Evolutionary conservation across 2,113 vertebrate species (phyloP).

Genomic region (Leptodactylus fuscus): DNA sequence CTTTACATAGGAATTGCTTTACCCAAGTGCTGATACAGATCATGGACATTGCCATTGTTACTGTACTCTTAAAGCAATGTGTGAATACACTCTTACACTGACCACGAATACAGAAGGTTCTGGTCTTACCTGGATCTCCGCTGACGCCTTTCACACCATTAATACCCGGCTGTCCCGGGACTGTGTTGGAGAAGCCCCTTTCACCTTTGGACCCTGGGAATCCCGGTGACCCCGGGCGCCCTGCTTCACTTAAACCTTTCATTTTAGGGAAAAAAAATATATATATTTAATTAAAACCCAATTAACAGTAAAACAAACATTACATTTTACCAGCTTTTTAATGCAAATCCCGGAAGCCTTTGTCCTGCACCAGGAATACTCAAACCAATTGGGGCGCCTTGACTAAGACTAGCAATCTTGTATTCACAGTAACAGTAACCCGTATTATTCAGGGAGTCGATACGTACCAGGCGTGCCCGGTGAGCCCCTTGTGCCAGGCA

Average conservation of each 20-base stretch:
- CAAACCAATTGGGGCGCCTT: neutral
- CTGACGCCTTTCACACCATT: conserved; percentile 8
- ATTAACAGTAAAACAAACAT: too few relatives aligned
- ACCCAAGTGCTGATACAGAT: too few relatives aligned
- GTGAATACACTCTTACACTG: neutral
- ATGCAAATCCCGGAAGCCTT: neutral
- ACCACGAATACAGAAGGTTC: neutral
- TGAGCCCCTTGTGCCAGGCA: conserved; percentile 87
- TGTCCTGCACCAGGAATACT: neutral
- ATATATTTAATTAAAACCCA: neutral
- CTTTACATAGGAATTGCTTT: too few relatives aligned
- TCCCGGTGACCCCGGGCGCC: conserved; percentile 79
- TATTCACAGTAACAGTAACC: too few relatives aligned
- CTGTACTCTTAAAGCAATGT: too few relatives aligned
- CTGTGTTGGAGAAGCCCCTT: conserved; percentile 76
- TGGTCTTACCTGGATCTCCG: conserved; percentile 40
- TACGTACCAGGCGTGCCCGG: conserved; percentile 85
- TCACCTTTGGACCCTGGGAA: conserved; percentile 85
- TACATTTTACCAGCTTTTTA: neutral
- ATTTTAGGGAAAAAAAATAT: neutral
- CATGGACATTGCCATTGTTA: too few relatives aligned
- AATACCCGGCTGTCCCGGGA: conserved; percentile 44
- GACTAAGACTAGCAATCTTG: too few relatives aligned
- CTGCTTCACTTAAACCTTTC: conserved; percentile 71
- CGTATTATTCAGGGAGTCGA: neutral